Evolutionary conservation across 1,140 invertebrate genomes (phyloP).

Genomic region (Drosophila serrata): DNA sequence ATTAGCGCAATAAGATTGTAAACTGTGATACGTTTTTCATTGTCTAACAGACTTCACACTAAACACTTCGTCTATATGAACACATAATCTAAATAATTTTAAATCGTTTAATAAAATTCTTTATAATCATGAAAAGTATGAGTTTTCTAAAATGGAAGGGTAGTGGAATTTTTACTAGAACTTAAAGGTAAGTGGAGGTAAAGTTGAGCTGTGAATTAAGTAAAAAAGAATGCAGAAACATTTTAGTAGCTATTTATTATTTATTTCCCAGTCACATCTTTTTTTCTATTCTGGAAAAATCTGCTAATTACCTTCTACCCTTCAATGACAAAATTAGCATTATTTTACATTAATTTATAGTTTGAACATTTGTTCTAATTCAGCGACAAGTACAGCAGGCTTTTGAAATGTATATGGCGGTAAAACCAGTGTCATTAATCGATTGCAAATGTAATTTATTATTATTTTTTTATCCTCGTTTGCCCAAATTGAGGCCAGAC

Average conservation of each 20-base stretch:
- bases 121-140: conserved; percentile 59
- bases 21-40: conserved; percentile 82
- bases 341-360: conserved; percentile 16
- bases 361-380: conserved; percentile 15
- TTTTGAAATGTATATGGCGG: conserved; percentile 11
- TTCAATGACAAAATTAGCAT: conserved; percentile 4
- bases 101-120: conserved; percentile 79
- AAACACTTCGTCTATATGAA: conserved; percentile 66
- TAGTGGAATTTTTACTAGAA: fast-evolving
- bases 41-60: conserved; percentile 78
- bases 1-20: conserved; percentile 72
- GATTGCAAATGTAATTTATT: conserved; percentile 27
- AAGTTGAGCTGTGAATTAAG: background rate
- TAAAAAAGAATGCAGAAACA: background rate
- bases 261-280: background rate
- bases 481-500: conserved; percentile 1
- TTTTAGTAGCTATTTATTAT: conserved; percentile 12
- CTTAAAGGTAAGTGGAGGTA: background rate
- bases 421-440: conserved; percentile 16
- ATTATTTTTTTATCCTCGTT: conserved; percentile 9
- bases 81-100: conserved; percentile 76
- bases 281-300: conserved; percentile 14
- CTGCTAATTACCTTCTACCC: conserved; percentile 30
- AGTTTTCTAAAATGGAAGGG: background rate
- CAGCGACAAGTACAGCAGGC: conserved; percentile 1